These are phyloP conservation scores for Nothocercus julius DNA, from an alignment of 2,113 vertebrate species.

Conservation along the genomic window DNA sequence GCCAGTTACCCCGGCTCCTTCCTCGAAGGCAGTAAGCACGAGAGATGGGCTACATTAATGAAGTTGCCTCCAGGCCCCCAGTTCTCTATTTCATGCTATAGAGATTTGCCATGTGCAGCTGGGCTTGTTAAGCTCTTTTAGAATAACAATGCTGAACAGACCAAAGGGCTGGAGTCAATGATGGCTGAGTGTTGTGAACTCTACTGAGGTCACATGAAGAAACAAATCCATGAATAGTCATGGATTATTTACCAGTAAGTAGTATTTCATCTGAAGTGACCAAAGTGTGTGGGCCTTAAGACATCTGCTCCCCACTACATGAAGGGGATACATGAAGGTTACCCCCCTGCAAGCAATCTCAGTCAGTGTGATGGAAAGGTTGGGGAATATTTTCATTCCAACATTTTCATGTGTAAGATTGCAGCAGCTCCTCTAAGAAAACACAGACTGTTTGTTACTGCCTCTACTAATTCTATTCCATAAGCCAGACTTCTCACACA, in stretches of 20 bases:
- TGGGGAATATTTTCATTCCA: neutral
- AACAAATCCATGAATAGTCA: neutral
- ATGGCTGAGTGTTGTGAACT: neutral
- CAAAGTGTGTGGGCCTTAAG: neutral
- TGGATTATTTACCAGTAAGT: neutral
- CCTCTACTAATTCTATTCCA: neutral
- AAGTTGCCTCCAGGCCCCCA: neutral
- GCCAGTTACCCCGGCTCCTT: neutral
- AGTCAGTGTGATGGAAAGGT: fast-evolving
- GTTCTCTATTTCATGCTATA: neutral
- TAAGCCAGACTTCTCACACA: neutral
- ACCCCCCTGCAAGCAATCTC: fast-evolving
- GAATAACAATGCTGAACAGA: neutral
- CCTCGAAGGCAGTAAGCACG: fast-evolving
- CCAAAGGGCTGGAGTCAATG: neutral
- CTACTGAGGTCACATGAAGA: neutral
- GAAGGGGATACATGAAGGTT: neutral
- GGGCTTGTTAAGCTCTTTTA: neutral
- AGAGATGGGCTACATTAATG: neutral
- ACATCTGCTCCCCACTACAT: too few relatives aligned
- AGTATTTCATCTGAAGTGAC: neutral
- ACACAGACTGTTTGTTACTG: neutral
- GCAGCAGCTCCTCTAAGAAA: neutral
- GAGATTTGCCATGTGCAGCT: fast-evolving
- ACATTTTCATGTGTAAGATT: neutral